Base-by-base conservation (phyloP, 2,113 vertebrate genomes). In the Gavialis gangeticus region DNA sequence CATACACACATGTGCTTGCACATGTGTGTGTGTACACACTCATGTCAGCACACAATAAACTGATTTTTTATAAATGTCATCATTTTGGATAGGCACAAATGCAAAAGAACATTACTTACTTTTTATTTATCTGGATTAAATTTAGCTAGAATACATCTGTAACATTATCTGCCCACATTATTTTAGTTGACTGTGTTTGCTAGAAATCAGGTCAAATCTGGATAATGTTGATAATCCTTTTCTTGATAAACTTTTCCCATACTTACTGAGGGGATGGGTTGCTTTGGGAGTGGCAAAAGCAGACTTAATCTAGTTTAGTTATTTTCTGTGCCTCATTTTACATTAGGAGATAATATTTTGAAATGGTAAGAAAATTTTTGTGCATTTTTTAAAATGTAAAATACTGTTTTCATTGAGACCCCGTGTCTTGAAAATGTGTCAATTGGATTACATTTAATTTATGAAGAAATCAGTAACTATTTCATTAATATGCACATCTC, bases 21-120 rank as follows among this genome's bases (percentile, higher is more conserved):
- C 22, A 57, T 8, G 2, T 46, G 46, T 9, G 46, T 46, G 6
- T 46, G 46, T 46, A 85, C 8, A 85, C 62, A 88, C 78, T 59
- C 9, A n/a, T 0, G 2, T 21, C 73, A 2, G 22, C 4, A 78
- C 25, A 6, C 37, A 12, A 18, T 84, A 87, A 82, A 90, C 0
- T 57, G 34, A 56, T 85, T 95, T 93, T 94, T 86, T 5, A 46
- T 90, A 87, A 62, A 79, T 46, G 46, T 25, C 25, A 12, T 25
- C 24, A 62, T 73, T 73, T 24, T 73, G 34, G 69, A 25, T 46
- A 73, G 84, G 14, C 73, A 66, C 1, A 0, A 88, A 76, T 1
- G 1, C 24, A 78, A 14, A 71, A 69, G 46, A 83, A 83, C 94
- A 62, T 55, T 10, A 58, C 19, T 79, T 84, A 84, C 4, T 27